These are phyloP conservation scores for Halictus ligatus DNA, from an alignment of 2,888 invertebrate species.

Conservation along the genomic window DNA sequence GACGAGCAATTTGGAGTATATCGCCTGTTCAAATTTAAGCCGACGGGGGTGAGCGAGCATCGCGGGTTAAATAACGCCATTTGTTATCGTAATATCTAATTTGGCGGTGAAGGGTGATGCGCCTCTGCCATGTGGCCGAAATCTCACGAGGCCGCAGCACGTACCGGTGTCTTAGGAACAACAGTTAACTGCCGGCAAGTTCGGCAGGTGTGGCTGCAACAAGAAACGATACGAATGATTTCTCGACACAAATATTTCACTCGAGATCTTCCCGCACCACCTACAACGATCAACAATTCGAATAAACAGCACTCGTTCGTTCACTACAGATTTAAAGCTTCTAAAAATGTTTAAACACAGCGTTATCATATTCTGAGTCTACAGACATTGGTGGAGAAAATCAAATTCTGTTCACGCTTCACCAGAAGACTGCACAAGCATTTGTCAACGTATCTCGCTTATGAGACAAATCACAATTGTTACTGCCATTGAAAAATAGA, in stretches of 20 bases:
- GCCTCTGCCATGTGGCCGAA: constrained; percentile 63
- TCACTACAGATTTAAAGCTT: too few species aligned
- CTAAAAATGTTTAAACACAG: too few species aligned
- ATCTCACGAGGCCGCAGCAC: constrained; percentile 67
- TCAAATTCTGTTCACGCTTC: too few species aligned
- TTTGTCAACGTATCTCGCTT: too few species aligned
- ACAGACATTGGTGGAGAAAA: too few species aligned
- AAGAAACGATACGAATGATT: constrained; percentile 24
- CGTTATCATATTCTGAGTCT: too few species aligned
- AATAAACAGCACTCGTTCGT: too few species aligned
- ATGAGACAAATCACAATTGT: too few species aligned
- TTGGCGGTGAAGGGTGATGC: constrained; percentile 63
- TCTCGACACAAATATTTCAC: neutral
- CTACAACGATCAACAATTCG: neutral
- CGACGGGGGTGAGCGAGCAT: constrained; percentile 26
- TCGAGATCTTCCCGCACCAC: neutral
- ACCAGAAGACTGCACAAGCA: too few species aligned
- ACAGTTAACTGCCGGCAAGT: constrained; percentile 43
- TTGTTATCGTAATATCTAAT: constrained; percentile 72
- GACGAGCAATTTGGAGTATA: constrained; percentile 30
- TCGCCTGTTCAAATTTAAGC: constrained; percentile 56
- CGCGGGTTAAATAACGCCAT: constrained; percentile 68
- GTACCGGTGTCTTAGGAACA: constrained; percentile 64
- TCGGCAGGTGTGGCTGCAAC: constrained; percentile 34
- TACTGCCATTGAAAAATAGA: too few species aligned